These are phyloP conservation scores for Brachyhypopomus gauderio DNA, from an alignment of 2,113 vertebrate genomes.

Conservation along the genomic window DNA sequence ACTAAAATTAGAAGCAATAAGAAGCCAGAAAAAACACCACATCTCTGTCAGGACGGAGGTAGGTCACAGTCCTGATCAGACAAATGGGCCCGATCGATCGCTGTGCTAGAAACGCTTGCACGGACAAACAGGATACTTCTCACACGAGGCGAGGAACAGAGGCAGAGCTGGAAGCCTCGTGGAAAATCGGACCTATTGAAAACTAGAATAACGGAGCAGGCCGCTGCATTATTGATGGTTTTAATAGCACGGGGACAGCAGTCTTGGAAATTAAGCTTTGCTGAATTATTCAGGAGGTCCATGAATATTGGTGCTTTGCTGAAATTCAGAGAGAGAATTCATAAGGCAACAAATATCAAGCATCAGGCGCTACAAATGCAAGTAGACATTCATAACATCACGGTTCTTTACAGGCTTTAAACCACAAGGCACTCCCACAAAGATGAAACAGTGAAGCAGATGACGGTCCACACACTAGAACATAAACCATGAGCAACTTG, in stretches of 20 bases:
- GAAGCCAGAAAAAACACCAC: not conserved
- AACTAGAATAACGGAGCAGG: slow-evolving; percentile 57
- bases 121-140: slow-evolving; percentile 55
- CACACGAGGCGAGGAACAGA: slow-evolving; percentile 17
- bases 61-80: slow-evolving; percentile 49
- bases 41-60: slow-evolving; percentile 25
- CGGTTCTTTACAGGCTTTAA: not conserved
- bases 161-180: slow-evolving; percentile 21
- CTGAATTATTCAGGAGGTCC: slow-evolving; percentile 34
- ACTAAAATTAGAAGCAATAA: slow-evolving; percentile 6
- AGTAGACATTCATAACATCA: not conserved
- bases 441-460: not conserved
- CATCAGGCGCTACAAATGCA: not conserved
- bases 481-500: not conserved
- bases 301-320: not conserved
- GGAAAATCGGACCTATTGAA: slow-evolving; percentile 51
- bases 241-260: slow-evolving; percentile 28
- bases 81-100: slow-evolving; percentile 48
- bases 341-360: not conserved
- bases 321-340: not conserved
- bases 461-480: not conserved
- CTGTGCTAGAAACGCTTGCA: slow-evolving; percentile 46
- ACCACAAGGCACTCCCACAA: not conserved
- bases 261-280: slow-evolving; percentile 4
- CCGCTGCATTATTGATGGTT: slow-evolving; percentile 67